Evolutionary conservation across 1,140 invertebrate genomes (phyloP), one percentile per base, ranked within the genome.

Genomic region (Nasonia longicornis): DNA sequence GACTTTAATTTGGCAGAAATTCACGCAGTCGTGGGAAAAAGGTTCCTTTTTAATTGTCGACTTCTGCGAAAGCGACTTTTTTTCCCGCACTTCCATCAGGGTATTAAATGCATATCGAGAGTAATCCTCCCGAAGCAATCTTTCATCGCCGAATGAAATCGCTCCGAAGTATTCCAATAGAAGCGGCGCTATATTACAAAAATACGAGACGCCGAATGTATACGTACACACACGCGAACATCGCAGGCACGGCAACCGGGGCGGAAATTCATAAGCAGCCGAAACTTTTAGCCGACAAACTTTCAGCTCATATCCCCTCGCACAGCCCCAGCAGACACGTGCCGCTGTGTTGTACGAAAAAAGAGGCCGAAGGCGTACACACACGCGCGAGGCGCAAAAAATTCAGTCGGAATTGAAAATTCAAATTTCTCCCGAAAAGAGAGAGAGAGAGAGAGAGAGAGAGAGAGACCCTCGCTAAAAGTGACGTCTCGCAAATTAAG

Each of bases 401-500:
- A 79, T 1, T 73, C 78, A 35, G 64, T 11, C 64, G 31, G 35
- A 71, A 81, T 77, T 66, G 80, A 72, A 81, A 81, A 81, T 72
- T 64, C 67, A 81, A 77, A 73, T 81, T 77, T 16, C 45, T 71
- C 22, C 38, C 8, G 64, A 74, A 42, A 74, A 52, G 2, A 12
- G 6, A 38, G 38, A 35, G 31, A 35, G 26, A 26, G 26, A 35
- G 22, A 22, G 22, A 22, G 22, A 22, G 26, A 0, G 26, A 26
- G 26, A 26, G 26, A 26, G 26, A 26, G 26, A 38, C 35, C 52
- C 38, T 6, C 1, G 72, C 29, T 16, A 38, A 16, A n/a, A 67
- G n/a, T 78, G 80, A 82, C 75, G 70, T 82, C 66, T 73, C 75
- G 80, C 42, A 82, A 82, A 82, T 82, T 73, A 82, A 42, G 69